Conservation (phyloP, 2,888 invertebrate species). For the Caprella mutica region DNA sequence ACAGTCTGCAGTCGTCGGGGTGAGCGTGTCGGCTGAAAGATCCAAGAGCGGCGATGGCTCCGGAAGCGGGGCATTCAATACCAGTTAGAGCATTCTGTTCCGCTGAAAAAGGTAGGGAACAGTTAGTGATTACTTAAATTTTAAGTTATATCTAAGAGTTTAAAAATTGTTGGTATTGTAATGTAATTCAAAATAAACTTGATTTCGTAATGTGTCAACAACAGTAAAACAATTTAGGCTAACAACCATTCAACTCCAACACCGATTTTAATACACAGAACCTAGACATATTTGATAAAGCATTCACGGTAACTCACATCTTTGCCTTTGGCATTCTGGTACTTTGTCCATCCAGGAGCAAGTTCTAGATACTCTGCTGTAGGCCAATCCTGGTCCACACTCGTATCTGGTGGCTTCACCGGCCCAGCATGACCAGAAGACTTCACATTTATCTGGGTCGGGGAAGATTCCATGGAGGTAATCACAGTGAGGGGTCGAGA, state of each 20-base stretch:
- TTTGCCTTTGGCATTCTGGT: constrained; percentile 78
- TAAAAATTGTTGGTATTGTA: too few relatives aligned
- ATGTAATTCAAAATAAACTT: too few relatives aligned
- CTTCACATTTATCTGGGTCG: constrained; percentile 74
- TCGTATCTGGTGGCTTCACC: constrained; percentile 87
- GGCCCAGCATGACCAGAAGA: constrained; percentile 96
- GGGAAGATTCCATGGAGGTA: constrained; percentile 85
- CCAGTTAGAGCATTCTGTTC: constrained; percentile 68
- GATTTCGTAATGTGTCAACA: too few relatives aligned
- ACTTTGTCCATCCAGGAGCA: constrained; percentile 97
- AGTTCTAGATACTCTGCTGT: constrained; percentile 81
- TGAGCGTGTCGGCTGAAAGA: constrained; percentile 91
- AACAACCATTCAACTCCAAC: too few relatives aligned
- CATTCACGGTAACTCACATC: constrained; percentile 46
- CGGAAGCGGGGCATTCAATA: constrained; percentile 70
- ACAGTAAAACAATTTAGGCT: too few relatives aligned
- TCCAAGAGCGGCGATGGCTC: constrained; percentile 60
- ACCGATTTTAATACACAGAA: too few relatives aligned
- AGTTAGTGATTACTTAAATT: too few relatives aligned
- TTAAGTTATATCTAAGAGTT: too few relatives aligned
- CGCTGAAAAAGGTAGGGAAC: constrained; percentile 42
- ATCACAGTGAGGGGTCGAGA: constrained; percentile 69
- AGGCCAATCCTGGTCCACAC: constrained; percentile 86
- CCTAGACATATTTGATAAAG: too few relatives aligned
- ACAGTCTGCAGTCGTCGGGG: constrained; percentile 78